Base-by-base conservation (phyloP, 2,888 invertebrate genomes). In the Trachelus tabidus region DNA sequence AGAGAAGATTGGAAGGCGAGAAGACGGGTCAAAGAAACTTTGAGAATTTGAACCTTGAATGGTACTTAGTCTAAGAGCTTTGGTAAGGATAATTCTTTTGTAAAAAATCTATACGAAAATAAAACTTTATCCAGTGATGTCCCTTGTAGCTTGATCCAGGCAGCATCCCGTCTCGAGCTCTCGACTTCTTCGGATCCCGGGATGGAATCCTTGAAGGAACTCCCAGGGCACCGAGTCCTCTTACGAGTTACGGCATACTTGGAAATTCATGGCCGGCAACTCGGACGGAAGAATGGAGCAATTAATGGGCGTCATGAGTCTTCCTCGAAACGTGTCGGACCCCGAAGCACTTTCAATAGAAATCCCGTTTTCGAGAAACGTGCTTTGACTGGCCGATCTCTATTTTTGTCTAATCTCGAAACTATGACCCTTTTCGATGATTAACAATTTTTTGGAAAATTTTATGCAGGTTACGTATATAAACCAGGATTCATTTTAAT, bases 221-320 rank as follows among this genome's bases (percentile, higher is more conserved):
- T 71, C 71, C 71, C 33, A 34, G 33, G 78, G 81, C 79, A 81
- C 81, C 81, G 83, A 85, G 82, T 83, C 80, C 73, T 79, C 82
- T 76, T 76, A 76, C 79, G 82, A 85, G 81, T 84, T 82, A 81
- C 83, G 81, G 80, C 79, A 82, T 81, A 83, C 83, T 85, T 84
- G 81, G 82, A 87, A 88, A 87, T 87, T 86, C 86, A 87, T 84
- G 86, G 79, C 80, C 83, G 85, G 81, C 82, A 82, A 84, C 82
- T 82, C 81, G 81, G 81, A 81, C 76, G 83, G 83, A 88, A 87
- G 86, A 87, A 88, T 85, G 84, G 84, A 84, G 84, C 86, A 86
- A 88, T 88, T 88, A 88, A 88, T 87, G 85, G 85, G 78, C 83
- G 83, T 82, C 85, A 83, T 85, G 86, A 85, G 84, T 85, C 85